Conservation (phyloP, 2,797 vertebrate species). For the Decapterus maruadsi region DNA sequence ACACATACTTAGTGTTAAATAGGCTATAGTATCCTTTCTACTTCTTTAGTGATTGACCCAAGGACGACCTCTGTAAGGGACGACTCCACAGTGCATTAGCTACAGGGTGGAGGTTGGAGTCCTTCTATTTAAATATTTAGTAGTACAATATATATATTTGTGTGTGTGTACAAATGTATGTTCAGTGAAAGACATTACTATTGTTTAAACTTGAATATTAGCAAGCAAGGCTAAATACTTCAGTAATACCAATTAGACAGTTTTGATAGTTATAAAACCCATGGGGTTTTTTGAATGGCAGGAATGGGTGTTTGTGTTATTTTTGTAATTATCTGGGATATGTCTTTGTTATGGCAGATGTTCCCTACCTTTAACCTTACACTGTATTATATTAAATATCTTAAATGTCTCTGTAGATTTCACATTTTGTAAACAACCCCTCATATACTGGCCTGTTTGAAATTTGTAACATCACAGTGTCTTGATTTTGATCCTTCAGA, state of each 20-base stretch:
- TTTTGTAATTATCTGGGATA: neutral
- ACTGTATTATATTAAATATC: neutral
- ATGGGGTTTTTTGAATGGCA: neutral
- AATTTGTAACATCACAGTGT: constrained; percentile 1
- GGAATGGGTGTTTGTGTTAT: neutral
- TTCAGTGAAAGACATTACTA: neutral
- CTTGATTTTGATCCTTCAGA: constrained; percentile 18
- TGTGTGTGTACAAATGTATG: neutral
- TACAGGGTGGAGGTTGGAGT: neutral
- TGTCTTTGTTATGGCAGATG: neutral
- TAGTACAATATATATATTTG: too few relatives aligned
- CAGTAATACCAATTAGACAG: neutral
- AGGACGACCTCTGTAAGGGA: neutral
- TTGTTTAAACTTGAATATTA: neutral
- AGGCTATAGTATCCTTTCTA: neutral
- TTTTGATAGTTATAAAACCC: neutral
- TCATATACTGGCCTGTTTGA: constrained; percentile 3
- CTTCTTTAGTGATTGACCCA: neutral
- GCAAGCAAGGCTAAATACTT: neutral
- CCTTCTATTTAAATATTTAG: neutral
- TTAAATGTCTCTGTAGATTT: neutral
- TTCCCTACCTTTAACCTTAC: neutral
- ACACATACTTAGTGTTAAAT: neutral
- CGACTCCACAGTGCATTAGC: neutral
- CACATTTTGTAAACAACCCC: neutral